Base-by-base conservation (phyloP, 2,113 vertebrate species). In the Myiagra hebetior region DNA sequence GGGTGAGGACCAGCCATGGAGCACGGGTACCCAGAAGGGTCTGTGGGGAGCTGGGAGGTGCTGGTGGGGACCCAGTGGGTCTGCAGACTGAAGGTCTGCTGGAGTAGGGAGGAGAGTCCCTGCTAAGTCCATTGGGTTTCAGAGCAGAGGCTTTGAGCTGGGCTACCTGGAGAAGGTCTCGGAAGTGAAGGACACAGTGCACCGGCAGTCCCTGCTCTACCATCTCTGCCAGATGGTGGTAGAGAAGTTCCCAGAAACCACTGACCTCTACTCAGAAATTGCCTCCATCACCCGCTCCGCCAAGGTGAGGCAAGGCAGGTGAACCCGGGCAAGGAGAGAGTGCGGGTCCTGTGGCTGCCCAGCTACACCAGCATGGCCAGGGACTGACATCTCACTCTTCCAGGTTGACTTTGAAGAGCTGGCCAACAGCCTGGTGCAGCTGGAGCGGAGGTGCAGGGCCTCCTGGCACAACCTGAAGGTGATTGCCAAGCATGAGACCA, bases 111-210 rank as follows among this genome's bases (percentile, higher is more conserved):
- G 9, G 33, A 60, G 52, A 46, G 49, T 19, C 22, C 24, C 30
- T 56, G 19, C 87, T 94, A 50, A 94, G 26, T 85, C 28, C 37
- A 2, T 13, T 74, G 55, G 26, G 37, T 98, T 98, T 95, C 96
- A 99, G 99, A 99, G 98, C 67, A 98, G 98, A 78, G 99, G 99
- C 88, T 99, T 99, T 92, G 99, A 99, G 86, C 98, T 99, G 89
- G 96, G 98, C 91, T 99, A 99, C 98, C 97, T 99, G 98, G 99
- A 99, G 98, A 99, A 99, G 96, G 99, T 99, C 85, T 99, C 98
- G 0, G 99, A 99, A 98, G 99, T 99, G 97, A 99, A 99, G 95
- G 99, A 99, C 97, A 99, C 99, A 0, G 99, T 99, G 42, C 99
- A 99, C 57, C 98, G 99, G 56, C 99, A 99, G 97, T 98, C 99